phyloP scores from a whole-genome alignment of 2,797 vertebrate genomes.

The Toxotes lorentzi region DNA sequence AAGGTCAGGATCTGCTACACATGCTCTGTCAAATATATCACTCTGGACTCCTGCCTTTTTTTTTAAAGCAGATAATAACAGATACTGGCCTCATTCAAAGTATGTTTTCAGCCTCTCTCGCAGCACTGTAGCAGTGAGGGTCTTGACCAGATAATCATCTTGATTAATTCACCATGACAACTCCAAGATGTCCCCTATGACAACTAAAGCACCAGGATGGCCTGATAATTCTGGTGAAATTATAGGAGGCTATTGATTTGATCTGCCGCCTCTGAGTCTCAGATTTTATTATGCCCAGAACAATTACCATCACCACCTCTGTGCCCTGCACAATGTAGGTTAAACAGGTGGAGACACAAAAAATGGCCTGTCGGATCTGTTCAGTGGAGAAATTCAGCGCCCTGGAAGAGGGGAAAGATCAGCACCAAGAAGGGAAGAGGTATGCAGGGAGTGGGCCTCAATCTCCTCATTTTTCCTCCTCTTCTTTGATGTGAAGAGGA shows the following conservation, averaged over 20 bases:
- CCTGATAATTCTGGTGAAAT: constrained; percentile 22
- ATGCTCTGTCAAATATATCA: not conserved
- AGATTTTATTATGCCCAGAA: constrained; percentile 3
- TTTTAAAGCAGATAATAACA: not conserved
- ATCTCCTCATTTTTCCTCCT: constrained; percentile 75
- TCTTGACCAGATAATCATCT: constrained; percentile 10
- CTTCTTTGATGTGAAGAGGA: constrained; percentile 71
- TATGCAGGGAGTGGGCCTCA: constrained; percentile 89
- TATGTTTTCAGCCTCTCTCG: not conserved
- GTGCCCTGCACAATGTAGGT: not conserved
- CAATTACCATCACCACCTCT: constrained; percentile 17
- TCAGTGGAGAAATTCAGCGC: constrained; percentile 20
- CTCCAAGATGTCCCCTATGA: constrained; percentile 7
- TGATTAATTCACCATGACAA: constrained; percentile 34
- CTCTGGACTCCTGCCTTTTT: not conserved
- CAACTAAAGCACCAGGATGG: not conserved
- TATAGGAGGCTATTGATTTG: constrained; percentile 1
- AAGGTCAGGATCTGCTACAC: constrained; percentile 29
- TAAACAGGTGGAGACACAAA: constrained; percentile 1
- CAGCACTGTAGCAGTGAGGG: not conserved
- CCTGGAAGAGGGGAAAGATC: constrained; percentile 43
- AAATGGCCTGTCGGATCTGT: constrained; percentile 8
- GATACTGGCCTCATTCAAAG: constrained; percentile 5
- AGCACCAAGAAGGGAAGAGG: constrained; percentile 72
- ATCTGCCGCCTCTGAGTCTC: not conserved